A percentile compares a stretch with the other conserved stretches of the same genome.
Evolutionary conservation across 2,113 vertebrate genomes (phyloP).

Genomic region (Salminus brasiliensis): DNA sequence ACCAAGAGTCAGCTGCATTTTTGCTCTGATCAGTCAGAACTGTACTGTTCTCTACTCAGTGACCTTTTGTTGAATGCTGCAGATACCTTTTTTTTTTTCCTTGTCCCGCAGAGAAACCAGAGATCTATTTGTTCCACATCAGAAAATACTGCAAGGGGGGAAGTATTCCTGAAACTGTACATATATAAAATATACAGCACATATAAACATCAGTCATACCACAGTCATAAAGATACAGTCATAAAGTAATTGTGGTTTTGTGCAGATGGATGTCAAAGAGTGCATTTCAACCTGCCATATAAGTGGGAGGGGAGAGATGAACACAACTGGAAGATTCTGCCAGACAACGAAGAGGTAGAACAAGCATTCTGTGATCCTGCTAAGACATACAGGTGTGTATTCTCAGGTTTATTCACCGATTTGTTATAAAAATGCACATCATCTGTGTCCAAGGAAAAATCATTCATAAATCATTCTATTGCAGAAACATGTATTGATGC

Average conservation of each 20-base stretch:
- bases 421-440: no score
- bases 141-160: conserved; percentile 37
- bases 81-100: no score
- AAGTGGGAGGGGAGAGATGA: conserved; percentile 49
- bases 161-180: conserved; percentile 6
- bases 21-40: no score
- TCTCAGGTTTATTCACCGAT: neutral
- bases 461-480: no score
- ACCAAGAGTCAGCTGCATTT: no score
- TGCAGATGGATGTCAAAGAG: conserved; percentile 48
- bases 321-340: conserved; percentile 43
- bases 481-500: no score
- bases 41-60: neutral
- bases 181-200: neutral
- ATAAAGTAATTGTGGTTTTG: neutral
- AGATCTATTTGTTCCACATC: conserved; percentile 52
- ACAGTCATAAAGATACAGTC: neutral
- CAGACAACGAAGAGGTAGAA: conserved; percentile 57
- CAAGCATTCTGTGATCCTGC: conserved; percentile 54
- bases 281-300: conserved; percentile 58
- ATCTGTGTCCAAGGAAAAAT: no score
- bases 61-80: no score
- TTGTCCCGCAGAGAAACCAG: conserved; percentile 5
- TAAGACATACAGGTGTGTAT: conserved; percentile 46
- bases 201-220: neutral